phyloP scores from a whole-genome alignment of 2,888 invertebrate species.

The Ellobium chinense region DNA sequence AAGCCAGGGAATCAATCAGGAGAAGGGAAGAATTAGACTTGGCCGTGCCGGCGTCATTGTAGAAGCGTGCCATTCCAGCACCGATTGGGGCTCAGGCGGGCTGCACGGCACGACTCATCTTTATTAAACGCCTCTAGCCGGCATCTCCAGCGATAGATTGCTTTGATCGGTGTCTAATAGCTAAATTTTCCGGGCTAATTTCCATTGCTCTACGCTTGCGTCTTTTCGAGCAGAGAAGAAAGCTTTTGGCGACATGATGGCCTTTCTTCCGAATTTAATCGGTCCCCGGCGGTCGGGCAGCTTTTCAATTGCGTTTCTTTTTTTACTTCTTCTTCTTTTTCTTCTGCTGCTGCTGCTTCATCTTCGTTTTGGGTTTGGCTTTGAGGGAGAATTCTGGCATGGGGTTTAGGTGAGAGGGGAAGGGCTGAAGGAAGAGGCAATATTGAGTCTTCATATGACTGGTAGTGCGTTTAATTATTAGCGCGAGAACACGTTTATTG shows the following conservation, averaged over 20 bases:
- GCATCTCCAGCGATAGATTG: slow-evolving; percentile 45
- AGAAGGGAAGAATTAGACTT: slow-evolving; percentile 18
- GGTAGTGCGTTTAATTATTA: slow-evolving; percentile 22
- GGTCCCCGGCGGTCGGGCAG: slow-evolving; percentile 37
- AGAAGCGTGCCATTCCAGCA: not conserved
- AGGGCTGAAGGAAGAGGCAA: slow-evolving; percentile 12
- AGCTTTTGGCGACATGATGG: slow-evolving; percentile 43
- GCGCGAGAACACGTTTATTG: too few species aligned
- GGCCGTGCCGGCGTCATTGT: slow-evolving; percentile 10
- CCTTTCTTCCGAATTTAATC: slow-evolving; percentile 45
- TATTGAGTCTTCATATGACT: slow-evolving; percentile 6
- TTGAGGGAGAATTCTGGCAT: too few species aligned
- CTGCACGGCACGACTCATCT: slow-evolving; percentile 28
- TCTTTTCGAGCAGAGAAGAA: slow-evolving; percentile 26
- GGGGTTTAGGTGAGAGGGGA: slow-evolving; percentile 1
- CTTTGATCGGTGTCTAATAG: slow-evolving; percentile 50
- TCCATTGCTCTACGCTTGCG: slow-evolving; percentile 41
- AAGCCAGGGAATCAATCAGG: slow-evolving; percentile 44
- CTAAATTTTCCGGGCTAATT: slow-evolving; percentile 45
- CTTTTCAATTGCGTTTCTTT: slow-evolving; percentile 23
- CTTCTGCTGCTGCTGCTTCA: too few species aligned
- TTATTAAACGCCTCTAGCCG: slow-evolving; percentile 50
- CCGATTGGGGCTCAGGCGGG: slow-evolving; percentile 1
- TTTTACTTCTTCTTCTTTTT: not conserved
- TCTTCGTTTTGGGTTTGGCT: too few species aligned